phyloP scores from a whole-genome alignment of 2,888 invertebrate genomes.

The Lasioglossum vierecki region DNA sequence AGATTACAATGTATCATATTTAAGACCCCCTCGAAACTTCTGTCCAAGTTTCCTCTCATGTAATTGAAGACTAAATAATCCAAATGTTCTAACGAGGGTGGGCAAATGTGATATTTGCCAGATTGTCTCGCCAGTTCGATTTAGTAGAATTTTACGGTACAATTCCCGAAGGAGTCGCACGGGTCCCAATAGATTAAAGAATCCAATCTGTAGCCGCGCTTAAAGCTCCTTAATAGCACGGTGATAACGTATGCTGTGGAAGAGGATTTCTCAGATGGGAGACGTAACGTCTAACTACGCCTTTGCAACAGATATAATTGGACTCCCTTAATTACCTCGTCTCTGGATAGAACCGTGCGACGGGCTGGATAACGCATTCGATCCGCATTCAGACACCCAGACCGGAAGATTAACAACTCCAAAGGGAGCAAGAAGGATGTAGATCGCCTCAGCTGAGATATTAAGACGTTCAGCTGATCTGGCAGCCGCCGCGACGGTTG shows the following conservation, averaged over 20 bases:
- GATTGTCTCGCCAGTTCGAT: background rate
- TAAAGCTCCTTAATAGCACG: constrained; percentile 28
- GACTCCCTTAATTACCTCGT: constrained; percentile 51
- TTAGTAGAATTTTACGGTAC: background rate
- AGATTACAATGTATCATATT: too few species aligned
- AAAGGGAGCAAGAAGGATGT: constrained; percentile 43
- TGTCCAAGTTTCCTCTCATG: too few species aligned
- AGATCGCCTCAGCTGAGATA: constrained; percentile 39
- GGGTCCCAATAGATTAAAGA: constrained; percentile 15
- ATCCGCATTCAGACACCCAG: constrained; percentile 36
- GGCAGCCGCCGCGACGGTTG: constrained; percentile 28
- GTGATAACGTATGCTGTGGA: constrained; percentile 35
- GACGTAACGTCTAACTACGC: constrained; percentile 31
- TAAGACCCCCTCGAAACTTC: too few species aligned
- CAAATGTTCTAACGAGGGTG: too few species aligned
- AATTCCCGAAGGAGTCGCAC: background rate
- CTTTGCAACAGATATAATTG: constrained; percentile 57
- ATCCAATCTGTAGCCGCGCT: background rate
- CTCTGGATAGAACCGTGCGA: constrained; percentile 42
- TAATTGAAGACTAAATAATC: too few species aligned
- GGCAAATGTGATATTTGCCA: too few species aligned
- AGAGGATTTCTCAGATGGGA: constrained; percentile 35
- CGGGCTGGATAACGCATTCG: constrained; percentile 52
- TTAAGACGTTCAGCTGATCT: constrained; percentile 44
- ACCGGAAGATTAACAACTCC: constrained; percentile 48